Evolutionary conservation across 2,113 vertebrate genomes (phyloP).

Genomic region (Mellivora capensis): DNA sequence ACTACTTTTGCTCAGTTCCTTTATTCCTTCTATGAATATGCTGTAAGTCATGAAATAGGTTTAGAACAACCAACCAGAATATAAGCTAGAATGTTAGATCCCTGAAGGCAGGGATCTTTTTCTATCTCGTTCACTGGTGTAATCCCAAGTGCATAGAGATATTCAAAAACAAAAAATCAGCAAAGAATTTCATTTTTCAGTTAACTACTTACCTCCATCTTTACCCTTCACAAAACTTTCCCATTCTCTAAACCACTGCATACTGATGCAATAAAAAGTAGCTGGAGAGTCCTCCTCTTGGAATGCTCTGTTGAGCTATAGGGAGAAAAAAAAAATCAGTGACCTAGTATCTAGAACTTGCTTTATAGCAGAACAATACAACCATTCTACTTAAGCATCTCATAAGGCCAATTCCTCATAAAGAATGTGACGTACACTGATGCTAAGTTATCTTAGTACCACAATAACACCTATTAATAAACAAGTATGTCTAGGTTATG

Average conservation of each 20-base stretch:
- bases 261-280: constrained; percentile 98
- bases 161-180: background rate
- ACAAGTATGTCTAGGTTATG: background rate
- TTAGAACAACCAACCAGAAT: constrained; percentile 1
- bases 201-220: constrained; percentile 91
- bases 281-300: constrained; percentile 97
- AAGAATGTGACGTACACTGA: background rate
- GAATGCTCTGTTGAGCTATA: constrained; percentile 97
- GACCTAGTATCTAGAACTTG: background rate
- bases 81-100: constrained; percentile 12
- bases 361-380: constrained; percentile 1
- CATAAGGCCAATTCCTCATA: background rate
- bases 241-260: constrained; percentile 99
- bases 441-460: background rate
- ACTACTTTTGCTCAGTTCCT: background rate
- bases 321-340: background rate
- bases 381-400: background rate
- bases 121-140: background rate
- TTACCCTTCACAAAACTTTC: constrained; percentile 99
- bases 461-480: background rate
- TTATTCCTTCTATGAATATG: background rate
- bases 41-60: background rate
- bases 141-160: background rate
- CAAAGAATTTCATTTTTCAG: constrained; percentile 27
- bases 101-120: background rate